These are phyloP conservation scores for Sipha flava DNA, from an alignment of 1,140 invertebrate genomes.

Conservation along the genomic window DNA sequence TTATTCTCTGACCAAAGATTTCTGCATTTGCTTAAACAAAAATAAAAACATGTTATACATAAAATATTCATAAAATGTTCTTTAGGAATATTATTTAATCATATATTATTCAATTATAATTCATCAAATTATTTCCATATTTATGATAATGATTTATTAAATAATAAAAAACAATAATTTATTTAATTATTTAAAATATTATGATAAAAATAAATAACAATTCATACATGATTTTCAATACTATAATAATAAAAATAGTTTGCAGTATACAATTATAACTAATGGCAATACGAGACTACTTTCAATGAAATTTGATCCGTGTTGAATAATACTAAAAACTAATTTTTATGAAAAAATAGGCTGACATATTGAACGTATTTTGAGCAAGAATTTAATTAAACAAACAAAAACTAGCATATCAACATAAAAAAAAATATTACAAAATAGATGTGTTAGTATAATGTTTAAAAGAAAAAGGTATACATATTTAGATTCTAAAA, in stretches of 20 bases:
- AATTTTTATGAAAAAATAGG: neutral
- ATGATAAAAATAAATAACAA: neutral
- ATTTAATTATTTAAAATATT: neutral
- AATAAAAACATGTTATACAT: too few species aligned
- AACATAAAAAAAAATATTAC: neutral
- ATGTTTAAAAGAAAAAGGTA: neutral
- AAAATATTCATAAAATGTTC: too few species aligned
- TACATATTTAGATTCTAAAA: neutral
- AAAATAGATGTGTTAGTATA: neutral
- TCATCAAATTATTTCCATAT: too few species aligned
- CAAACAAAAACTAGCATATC: neutral
- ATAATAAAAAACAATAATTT: neutral
- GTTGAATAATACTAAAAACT: neutral
- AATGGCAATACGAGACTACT: neutral
- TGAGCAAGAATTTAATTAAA: neutral
- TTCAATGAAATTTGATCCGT: too few species aligned
- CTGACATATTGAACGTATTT: neutral
- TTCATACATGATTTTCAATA: neutral
- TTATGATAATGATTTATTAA: neutral
- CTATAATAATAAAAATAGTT: neutral
- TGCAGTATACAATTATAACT: neutral
- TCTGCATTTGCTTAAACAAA: too few species aligned
- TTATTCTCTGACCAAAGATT: too few species aligned
- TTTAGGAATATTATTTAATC: too few species aligned
- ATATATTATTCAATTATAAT: too few species aligned